Conservation (phyloP, 2,113 vertebrate genomes). For the Hymenochirus boettgeri region DNA sequence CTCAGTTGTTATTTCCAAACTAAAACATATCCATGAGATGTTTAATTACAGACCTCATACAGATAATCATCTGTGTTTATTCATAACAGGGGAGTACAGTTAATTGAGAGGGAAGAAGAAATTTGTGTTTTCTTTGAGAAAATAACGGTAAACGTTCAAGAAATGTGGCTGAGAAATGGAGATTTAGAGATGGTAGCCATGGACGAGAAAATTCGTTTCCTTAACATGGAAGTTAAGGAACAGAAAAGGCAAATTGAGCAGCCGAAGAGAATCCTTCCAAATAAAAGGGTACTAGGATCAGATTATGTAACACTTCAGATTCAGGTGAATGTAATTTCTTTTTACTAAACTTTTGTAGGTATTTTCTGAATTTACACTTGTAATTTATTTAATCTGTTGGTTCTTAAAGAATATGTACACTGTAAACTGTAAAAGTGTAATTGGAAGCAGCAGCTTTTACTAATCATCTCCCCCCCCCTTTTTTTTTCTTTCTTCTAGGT, state of each 20-base stretch:
- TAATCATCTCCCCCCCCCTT: too few relatives aligned
- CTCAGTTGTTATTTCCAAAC: too few relatives aligned
- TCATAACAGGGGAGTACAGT: slow-evolving; percentile 67
- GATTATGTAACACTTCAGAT: slow-evolving; percentile 68
- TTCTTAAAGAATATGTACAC: too few relatives aligned
- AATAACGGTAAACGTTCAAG: slow-evolving; percentile 72
- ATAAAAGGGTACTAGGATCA: slow-evolving; percentile 61
- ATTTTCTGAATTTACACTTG: too few relatives aligned
- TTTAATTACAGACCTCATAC: too few relatives aligned
- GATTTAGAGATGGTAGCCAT: slow-evolving; percentile 64
- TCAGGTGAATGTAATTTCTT: slow-evolving; percentile 67
- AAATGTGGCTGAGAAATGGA: slow-evolving; percentile 63
- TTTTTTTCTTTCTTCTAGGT: too few relatives aligned
- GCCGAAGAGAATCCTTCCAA: slow-evolving; percentile 56
- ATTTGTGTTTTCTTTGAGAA: slow-evolving; percentile 74
- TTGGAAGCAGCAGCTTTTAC: too few relatives aligned
- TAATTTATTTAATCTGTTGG: too few relatives aligned
- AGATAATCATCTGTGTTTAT: background rate
- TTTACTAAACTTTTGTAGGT: too few relatives aligned
- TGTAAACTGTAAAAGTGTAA: too few relatives aligned
- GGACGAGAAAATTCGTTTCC: slow-evolving; percentile 73
- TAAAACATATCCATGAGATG: too few relatives aligned
- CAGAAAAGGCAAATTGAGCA: slow-evolving; percentile 68
- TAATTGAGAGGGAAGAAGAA: slow-evolving; percentile 83
- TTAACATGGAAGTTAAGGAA: slow-evolving; percentile 69